Base-by-base conservation (phyloP, 2,797 vertebrate species). In the Tiaroga cobitis region DNA sequence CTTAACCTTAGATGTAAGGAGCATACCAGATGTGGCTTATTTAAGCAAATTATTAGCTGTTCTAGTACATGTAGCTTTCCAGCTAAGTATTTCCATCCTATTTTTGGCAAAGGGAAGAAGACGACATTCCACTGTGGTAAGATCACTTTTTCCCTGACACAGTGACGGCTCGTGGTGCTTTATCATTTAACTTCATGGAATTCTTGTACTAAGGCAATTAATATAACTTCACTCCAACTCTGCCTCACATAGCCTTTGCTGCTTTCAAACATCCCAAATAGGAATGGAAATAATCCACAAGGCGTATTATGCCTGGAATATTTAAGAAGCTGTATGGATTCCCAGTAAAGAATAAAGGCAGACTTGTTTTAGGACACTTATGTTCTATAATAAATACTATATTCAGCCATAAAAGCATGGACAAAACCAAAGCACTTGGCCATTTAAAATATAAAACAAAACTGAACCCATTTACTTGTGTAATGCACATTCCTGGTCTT, bases 31-130 rank as follows among this genome's bases (percentile, higher is more conserved):
- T 98, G 97, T 97, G 95, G 93, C 91, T 95, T 97, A 96, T 95
- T 97, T 95, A 95, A 97, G 95, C 95, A 97, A 97, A 97, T 97
- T 96, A 97, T 97, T 97, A 95, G 94, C 94, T 95, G 95, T 95
- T 97, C 96, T 93, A 91, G 95, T 94, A 94, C 95, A 95, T 95
- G 95, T 94, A 94, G 92, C 96, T 97, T 96, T 95, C 92, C 94
- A 94, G 94, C 93, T 96, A 97, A 98, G 94, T 96, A 95, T 96
- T 98, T 98, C 97, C 97, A 98, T 96, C 93, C 95, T 94, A 92
- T 91, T 87, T 94, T 94, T 85, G 84, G 94, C 93, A 93, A 93
- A 92, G 87, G 91, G 86, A 93, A 46, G 10, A 89, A 90, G 91
- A 93, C 95, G 95, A 94, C 95, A 98, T 97, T 97, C 96, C 96